phyloP scores from a whole-genome alignment of 2,797 vertebrate genomes.

The Coracias cyanogaster region DNA sequence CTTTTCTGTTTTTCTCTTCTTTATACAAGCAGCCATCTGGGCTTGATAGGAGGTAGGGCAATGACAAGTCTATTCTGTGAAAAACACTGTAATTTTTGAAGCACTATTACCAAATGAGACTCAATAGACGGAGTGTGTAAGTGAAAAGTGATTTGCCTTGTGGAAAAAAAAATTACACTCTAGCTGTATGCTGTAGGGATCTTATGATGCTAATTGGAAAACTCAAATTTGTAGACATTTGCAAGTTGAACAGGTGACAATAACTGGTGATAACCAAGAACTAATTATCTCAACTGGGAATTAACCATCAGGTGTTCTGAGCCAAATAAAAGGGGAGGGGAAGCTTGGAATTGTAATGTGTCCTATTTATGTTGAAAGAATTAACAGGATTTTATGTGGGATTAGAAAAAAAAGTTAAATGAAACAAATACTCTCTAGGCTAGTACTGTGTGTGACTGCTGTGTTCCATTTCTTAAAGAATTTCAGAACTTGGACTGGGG shows the following conservation, averaged over 20 bases:
- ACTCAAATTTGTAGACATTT: conserved; percentile 53
- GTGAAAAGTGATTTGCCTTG: conserved; percentile 48
- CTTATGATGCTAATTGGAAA: conserved; percentile 48
- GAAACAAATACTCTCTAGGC: background rate
- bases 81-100: conserved; percentile 70
- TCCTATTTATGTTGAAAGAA: conserved; percentile 27
- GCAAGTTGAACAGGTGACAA: conserved; percentile 60
- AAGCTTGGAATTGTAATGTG: background rate
- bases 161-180: background rate
- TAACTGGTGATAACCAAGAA: conserved; percentile 55
- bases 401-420: background rate
- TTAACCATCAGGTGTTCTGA: conserved; percentile 47
- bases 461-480: background rate
- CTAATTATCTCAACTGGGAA: conserved; percentile 53
- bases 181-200: background rate
- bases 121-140: conserved; percentile 49
- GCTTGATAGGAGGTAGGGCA: conserved; percentile 59
- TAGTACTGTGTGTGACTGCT: background rate
- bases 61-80: conserved; percentile 50
- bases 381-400: background rate
- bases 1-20: conserved; percentile 39
- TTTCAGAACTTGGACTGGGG: background rate
- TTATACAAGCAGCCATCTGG: conserved; percentile 53
- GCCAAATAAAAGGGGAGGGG: conserved; percentile 31
- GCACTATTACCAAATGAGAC: conserved; percentile 53